Evolutionary conservation across 1,140 invertebrate species (phyloP).

Genomic region (Drosophila santomea): DNA sequence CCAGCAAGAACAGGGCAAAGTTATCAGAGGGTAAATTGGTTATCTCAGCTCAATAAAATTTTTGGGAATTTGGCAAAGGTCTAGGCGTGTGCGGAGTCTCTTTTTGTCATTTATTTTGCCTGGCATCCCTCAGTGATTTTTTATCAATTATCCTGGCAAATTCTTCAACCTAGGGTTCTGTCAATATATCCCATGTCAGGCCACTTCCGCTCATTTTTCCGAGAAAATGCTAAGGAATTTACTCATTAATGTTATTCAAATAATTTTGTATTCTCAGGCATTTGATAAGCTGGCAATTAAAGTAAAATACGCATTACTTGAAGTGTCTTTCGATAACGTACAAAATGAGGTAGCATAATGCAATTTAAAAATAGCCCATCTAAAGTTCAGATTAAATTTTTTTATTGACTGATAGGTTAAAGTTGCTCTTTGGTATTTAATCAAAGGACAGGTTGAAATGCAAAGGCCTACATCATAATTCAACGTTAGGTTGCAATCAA

Average conservation of each 20-base stretch:
- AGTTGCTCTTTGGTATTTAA: not conserved
- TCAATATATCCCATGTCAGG: conserved; percentile 26
- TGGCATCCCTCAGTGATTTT: not conserved
- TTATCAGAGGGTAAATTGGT: conserved; percentile 74
- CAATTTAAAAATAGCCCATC: not conserved
- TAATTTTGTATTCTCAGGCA: conserved; percentile 2
- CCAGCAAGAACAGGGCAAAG: conserved; percentile 53
- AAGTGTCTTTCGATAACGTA: not conserved
- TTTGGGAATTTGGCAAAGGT: conserved; percentile 6
- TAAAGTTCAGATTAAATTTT: not conserved
- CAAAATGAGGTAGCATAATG: not conserved
- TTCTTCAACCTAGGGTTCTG: conserved; percentile 22
- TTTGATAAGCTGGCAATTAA: not conserved
- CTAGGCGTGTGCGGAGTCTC: conserved; percentile 32
- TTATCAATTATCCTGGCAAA: conserved; percentile 66
- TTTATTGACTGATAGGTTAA: not conserved
- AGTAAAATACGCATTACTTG: not conserved
- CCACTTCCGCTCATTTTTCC: conserved; percentile 15
- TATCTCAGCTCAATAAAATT: conserved; percentile 75
- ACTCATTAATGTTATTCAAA: conserved; percentile 13
- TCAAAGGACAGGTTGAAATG: no score
- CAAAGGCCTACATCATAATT: conserved; percentile 1
- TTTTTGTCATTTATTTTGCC: conserved; percentile 19
- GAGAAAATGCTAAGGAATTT: conserved; percentile 33
- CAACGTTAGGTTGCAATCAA: conserved; percentile 27